Base-by-base conservation (phyloP, 2,797 vertebrate species). In the Sebastolobus altivelis region DNA sequence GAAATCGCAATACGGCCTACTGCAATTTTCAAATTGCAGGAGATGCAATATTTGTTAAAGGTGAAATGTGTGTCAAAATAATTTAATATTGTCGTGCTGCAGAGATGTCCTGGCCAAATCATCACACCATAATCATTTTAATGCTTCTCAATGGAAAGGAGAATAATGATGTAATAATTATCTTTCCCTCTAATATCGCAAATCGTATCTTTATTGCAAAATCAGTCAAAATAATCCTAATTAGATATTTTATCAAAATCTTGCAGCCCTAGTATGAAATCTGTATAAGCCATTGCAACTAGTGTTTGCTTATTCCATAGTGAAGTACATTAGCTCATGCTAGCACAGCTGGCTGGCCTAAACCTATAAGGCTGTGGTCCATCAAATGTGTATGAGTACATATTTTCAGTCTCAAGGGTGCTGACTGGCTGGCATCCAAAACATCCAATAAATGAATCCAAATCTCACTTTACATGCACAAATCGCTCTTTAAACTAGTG, bases 11-110 rank as follows among this genome's bases (percentile, higher is more conserved):
- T 46, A 46, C 43, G 6, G 43, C 43, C 43, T 46, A 18, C 43
- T 46, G 43, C 43, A 46, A 46, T 46, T 43, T 43, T 43, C 40
- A 43, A 43, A 43, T 43, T 14, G 6, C 43, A 46, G 43, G 43
- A 49, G 46, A 49, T 2, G 0, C 0, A 49, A 20, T 20, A 49
- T 49, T 49, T 49, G 46, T 49, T 0, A 49, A 20, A 49, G 46
- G 18, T 20, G 46, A 20, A 49, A 49, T 49, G 46, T 49, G 18
- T 20, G 46, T 49, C 46, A 49, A 49, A 20, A 49, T 20, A 49
- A 49, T 49, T 49, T 20, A 46, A 46, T 46, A 18, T 46, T 18
- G 43, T 49, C 18, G 1, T 49, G 8, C 46, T 20, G 46, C 46
- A 49, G 46, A 49, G 18, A 49, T 49, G 3, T 49, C 46, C 43